A percentile compares a stretch with the other conserved stretches of the same genome.
phyloP scores from a whole-genome alignment of 2,113 vertebrate genomes.

The Mola mola region DNA sequence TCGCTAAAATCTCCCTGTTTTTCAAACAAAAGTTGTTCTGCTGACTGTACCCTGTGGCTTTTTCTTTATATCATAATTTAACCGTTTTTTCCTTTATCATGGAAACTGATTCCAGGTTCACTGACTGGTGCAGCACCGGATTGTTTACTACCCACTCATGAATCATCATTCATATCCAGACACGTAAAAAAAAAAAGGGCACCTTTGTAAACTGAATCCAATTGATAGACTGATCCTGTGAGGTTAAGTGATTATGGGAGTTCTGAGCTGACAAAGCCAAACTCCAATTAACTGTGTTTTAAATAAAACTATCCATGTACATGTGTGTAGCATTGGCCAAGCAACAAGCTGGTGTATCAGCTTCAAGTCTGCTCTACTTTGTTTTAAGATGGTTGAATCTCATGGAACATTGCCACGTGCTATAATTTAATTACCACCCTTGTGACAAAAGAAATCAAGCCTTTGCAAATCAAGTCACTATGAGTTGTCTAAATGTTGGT shows the following conservation, averaged over 20 bases:
- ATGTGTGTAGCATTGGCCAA: background rate
- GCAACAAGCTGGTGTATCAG: background rate
- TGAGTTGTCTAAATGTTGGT: slow-evolving; percentile 32
- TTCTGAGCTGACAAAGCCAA: background rate
- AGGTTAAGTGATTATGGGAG: slow-evolving; percentile 2
- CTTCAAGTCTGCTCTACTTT: background rate
- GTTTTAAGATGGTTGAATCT: background rate
- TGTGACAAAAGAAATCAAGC: slow-evolving; percentile 52
- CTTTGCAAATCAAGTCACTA: slow-evolving; percentile 15
- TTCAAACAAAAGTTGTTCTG: too few relatives aligned
- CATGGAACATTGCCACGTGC: slow-evolving; percentile 9
- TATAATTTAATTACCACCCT: slow-evolving; percentile 45
- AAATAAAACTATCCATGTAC: too few relatives aligned
- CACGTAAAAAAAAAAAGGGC: background rate
- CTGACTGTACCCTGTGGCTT: too few relatives aligned
- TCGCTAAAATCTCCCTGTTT: too few relatives aligned
- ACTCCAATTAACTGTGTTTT: too few relatives aligned
- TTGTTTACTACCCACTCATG: background rate
- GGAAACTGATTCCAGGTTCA: background rate
- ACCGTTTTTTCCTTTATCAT: background rate
- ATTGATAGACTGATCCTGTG: slow-evolving; percentile 2
- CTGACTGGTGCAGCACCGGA: background rate
- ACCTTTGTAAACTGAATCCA: slow-evolving; percentile 7
- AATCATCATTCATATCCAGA: background rate
- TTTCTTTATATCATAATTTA: too few relatives aligned